Evolutionary conservation across 2,888 invertebrate species (phyloP).

Genomic region (Pterostichus niger): DNA sequence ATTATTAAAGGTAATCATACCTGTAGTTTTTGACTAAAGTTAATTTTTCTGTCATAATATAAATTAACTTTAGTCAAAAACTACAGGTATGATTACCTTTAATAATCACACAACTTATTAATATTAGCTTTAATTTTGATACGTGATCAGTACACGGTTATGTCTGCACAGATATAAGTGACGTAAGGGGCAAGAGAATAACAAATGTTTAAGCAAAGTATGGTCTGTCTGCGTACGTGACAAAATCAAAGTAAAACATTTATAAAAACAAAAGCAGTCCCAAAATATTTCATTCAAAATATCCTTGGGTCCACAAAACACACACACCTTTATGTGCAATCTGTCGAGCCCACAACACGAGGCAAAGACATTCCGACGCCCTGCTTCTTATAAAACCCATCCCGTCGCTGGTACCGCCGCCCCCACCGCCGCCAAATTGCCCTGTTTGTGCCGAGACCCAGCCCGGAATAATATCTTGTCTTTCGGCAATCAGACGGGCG

Average conservation of each 20-base stretch:
- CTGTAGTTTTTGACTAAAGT: no score
- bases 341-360: conserved; percentile 14
- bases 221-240: conserved; percentile 19
- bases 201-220: background rate
- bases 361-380: conserved; percentile 3
- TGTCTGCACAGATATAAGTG: no score
- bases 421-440: conserved; percentile 34
- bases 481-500: conserved; percentile 54
- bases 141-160: no score
- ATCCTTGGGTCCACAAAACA: background rate
- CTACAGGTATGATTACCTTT: no score
- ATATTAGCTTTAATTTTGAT: no score
- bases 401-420: background rate
- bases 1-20: no score
- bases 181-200: no score
- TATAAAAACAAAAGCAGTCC: conserved; percentile 33
- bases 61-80: no score
- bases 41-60: no score
- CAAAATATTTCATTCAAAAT: background rate
- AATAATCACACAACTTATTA: no score
- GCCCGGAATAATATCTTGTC: conserved; percentile 55
- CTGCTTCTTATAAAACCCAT: conserved; percentile 15
- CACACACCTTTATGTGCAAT: conserved; percentile 29
- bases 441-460: conserved; percentile 40
- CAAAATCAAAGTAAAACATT: conserved; percentile 46